Conservation (phyloP, 2,113 vertebrate genomes). For the Oostethus manadensis region DNA sequence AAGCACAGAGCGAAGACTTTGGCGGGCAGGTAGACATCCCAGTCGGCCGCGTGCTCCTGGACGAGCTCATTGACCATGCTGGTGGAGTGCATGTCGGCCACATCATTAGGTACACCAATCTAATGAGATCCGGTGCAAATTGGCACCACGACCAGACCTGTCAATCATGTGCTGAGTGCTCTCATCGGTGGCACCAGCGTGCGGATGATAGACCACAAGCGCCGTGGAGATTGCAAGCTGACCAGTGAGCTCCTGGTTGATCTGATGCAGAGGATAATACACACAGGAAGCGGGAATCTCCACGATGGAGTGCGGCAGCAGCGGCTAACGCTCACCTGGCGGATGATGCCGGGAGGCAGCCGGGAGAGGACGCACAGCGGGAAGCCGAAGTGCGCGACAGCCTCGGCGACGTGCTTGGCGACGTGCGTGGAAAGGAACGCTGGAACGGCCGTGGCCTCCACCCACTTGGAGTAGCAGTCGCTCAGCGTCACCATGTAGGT, state of each 20-base stretch:
- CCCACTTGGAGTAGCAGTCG: conserved; percentile 66
- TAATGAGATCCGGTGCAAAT: too few species aligned
- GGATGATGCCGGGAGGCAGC: conserved; percentile 50
- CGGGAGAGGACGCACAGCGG: conserved; percentile 63
- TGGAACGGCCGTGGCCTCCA: conserved; percentile 60
- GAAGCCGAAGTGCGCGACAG: conserved; percentile 61
- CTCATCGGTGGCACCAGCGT: conserved; percentile 52
- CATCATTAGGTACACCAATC: too few species aligned
- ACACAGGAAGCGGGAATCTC: not conserved
- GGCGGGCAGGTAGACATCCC: conserved; percentile 64
- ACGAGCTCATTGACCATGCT: conserved; percentile 60
- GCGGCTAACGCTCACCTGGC: conserved; percentile 38
- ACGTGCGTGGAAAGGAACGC: conserved; percentile 42
- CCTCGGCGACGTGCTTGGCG: conserved; percentile 41
- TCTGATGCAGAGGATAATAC: conserved; percentile 22
- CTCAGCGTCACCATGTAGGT: conserved; percentile 56
- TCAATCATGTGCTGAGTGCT: conserved; percentile 56
- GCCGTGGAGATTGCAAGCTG: conserved; percentile 39
- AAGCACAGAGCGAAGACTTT: conserved; percentile 63
- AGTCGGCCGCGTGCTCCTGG: conserved; percentile 56
- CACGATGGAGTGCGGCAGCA: not conserved
- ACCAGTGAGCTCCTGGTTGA: conserved; percentile 59
- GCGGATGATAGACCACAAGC: conserved; percentile 54
- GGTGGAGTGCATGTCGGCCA: not conserved
- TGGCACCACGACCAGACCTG: conserved; percentile 41